These are phyloP conservation scores for Psephotus haematonotus DNA, from an alignment of 2,113 vertebrate species.

Conservation along the genomic window DNA sequence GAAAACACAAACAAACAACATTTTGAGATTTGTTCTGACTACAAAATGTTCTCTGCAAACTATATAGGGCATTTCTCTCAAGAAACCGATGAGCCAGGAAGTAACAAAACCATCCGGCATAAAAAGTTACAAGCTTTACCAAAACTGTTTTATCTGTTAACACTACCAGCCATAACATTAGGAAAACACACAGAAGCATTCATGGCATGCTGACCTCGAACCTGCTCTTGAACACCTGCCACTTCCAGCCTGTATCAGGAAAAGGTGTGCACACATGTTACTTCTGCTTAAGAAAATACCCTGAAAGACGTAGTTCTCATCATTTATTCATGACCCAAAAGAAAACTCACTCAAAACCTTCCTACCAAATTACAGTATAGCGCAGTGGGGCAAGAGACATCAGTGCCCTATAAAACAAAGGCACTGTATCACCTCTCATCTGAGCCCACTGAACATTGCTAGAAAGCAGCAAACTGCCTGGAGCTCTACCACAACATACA, in stretches of 20 bases:
- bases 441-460: not conserved
- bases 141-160: not conserved
- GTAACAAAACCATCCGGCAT: not conserved
- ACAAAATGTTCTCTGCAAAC: not conserved
- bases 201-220: not conserved
- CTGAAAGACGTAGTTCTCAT: not conserved
- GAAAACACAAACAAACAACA: not conserved
- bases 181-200: not conserved
- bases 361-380: not conserved
- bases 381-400: not conserved
- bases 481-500: not conserved
- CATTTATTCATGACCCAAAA: not conserved
- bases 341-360: not conserved
- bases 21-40: not conserved
- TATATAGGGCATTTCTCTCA: not conserved
- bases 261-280: not conserved
- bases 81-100: not conserved
- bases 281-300: not conserved
- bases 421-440: not conserved
- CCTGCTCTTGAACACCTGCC: not conserved
- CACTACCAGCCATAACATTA: fast-evolving
- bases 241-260: not conserved
- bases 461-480: not conserved
- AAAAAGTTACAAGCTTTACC: not conserved
- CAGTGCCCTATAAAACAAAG: not conserved